Conservation (phyloP, 2,797 vertebrate genomes). For the Ceyx erithaca region DNA sequence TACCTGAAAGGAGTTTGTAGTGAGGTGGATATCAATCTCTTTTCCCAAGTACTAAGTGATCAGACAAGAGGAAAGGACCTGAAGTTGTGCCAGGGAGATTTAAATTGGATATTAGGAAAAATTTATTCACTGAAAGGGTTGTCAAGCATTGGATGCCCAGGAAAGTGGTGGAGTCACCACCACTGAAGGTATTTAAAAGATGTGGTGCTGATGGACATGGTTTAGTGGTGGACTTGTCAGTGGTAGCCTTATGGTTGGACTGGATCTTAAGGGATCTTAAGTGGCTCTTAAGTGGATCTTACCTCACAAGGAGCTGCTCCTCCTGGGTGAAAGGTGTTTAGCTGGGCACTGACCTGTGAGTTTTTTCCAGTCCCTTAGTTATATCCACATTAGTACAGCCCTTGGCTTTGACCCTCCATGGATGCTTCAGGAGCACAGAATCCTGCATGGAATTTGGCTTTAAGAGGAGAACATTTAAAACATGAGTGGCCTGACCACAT, state of each 20-base stretch:
- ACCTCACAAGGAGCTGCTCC: not conserved
- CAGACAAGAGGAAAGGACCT: fast-evolving
- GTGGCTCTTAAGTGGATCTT: no score
- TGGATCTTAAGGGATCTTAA: not conserved
- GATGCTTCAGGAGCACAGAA: not conserved
- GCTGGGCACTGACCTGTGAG: not conserved
- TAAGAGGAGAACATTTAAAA: not conserved
- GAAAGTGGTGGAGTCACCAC: not conserved
- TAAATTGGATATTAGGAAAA: not conserved
- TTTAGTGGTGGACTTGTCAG: not conserved
- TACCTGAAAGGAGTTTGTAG: not conserved
- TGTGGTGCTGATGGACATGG: fast-evolving
- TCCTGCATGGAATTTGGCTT: not conserved
- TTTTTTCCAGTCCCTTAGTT: not conserved
- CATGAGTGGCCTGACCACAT: not conserved
- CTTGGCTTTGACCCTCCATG: not conserved
- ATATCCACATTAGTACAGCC: not conserved
- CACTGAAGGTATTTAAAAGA: not conserved
- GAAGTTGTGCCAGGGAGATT: not conserved
- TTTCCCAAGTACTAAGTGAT: not conserved
- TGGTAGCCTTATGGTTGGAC: not conserved
- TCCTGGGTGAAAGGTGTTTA: not conserved
- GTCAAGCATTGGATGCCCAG: not conserved
- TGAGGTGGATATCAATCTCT: fast-evolving
- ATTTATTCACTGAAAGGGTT: not conserved